Evolutionary conservation across 2,888 invertebrate genomes (phyloP).

Genomic region (Drosophila peninsularis): DNA sequence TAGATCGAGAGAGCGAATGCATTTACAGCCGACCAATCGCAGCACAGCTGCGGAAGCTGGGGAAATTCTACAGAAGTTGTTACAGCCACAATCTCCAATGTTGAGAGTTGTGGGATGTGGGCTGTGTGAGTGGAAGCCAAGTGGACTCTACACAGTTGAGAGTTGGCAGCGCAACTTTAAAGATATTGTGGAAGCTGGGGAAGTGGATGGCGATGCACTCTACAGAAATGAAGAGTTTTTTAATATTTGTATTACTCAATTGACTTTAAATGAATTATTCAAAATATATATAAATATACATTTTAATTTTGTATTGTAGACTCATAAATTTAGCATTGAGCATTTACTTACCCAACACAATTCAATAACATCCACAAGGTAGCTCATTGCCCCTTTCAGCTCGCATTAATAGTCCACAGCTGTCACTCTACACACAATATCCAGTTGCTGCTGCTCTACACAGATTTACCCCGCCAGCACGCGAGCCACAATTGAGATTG

Average conservation of each 20-base stretch:
- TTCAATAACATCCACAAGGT: background rate
- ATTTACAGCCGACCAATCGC: conserved; percentile 61
- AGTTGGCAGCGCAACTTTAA: conserved; percentile 21
- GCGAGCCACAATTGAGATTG: conserved; percentile 2
- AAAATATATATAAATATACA: background rate
- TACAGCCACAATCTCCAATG: conserved; percentile 22
- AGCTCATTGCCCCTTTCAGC: conserved; percentile 5
- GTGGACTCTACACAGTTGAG: conserved; percentile 26
- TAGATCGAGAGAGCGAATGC: conserved; percentile 8
- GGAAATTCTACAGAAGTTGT: conserved; percentile 49
- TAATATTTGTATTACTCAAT: background rate
- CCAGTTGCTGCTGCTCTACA: conserved; percentile 12
- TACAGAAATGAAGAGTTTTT: conserved; percentile 24
- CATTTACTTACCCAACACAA: background rate
- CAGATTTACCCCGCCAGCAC: conserved; percentile 20
- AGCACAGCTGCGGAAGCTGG: conserved; percentile 34
- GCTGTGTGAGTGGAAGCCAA: conserved; percentile 29
- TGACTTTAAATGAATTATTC: background rate
- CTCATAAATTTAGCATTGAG: background rate
- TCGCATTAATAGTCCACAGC: conserved; percentile 3
- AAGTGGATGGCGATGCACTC: conserved; percentile 7
- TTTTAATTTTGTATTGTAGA: background rate
- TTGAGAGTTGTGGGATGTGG: conserved; percentile 25
- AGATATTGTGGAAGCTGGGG: conserved; percentile 37
- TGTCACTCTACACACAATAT: conserved; percentile 26